Percentiles rank a stretch among this genome's conserved stretches.
Evolutionary conservation across 2,797 vertebrate genomes (phyloP).

Genomic region (Syngnathus acus): DNA sequence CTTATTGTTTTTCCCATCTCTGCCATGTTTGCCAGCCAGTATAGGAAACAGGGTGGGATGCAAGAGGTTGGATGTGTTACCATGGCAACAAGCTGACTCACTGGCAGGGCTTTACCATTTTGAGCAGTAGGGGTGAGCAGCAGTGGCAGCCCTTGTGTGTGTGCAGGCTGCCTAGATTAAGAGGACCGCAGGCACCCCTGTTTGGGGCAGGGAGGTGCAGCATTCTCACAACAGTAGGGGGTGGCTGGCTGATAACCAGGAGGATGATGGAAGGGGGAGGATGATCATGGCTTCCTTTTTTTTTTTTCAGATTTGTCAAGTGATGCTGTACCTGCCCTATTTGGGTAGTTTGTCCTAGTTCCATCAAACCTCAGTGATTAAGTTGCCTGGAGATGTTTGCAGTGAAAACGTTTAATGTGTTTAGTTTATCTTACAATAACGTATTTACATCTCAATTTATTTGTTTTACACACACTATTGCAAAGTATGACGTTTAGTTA

Average conservation of each 20-base stretch:
- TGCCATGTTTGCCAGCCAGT: conserved; percentile 30
- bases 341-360: conserved; percentile 4
- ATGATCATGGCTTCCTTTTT: conserved; percentile 24
- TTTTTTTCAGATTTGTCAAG: conserved; percentile 4
- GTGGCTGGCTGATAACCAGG: conserved; percentile 24
- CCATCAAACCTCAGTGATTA: not conserved
- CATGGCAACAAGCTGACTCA: conserved; percentile 77
- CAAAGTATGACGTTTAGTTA: not conserved
- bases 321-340: conserved; percentile 9
- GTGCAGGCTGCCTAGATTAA: conserved; percentile 4
- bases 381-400: not conserved
- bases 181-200: conserved; percentile 48
- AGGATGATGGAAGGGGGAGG: conserved; percentile 9
- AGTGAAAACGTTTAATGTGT: not conserved
- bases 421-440: not conserved
- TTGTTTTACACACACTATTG: not conserved
- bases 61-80: conserved; percentile 64
- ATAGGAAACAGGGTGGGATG: conserved; percentile 56
- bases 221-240: conserved; percentile 23
- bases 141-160: conserved; percentile 36
- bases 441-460: not conserved
- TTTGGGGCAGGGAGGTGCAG: conserved; percentile 20
- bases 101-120: conserved; percentile 66
- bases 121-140: conserved; percentile 52
- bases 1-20: conserved; percentile 24